Percentiles rank a stretch among this genome's conserved stretches.
Evolutionary conservation across 2,113 vertebrate species (phyloP).

Genomic region (Tetrao urogallus): DNA sequence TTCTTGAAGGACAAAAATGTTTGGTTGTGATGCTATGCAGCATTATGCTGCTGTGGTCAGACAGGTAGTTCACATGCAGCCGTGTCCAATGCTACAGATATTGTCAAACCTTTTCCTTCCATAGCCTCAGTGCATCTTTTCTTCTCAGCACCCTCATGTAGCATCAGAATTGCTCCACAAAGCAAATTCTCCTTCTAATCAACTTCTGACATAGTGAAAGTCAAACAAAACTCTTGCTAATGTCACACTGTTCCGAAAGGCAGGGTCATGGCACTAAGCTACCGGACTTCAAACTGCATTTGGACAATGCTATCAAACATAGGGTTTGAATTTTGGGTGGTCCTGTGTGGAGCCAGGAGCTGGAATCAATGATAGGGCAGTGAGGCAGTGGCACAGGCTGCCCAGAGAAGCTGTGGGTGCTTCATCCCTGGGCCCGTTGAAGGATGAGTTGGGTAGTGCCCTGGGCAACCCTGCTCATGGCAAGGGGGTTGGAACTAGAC

Average conservation of each 20-base stretch:
- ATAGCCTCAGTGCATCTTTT: not conserved
- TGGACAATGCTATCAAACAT: not conserved
- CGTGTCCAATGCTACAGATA: not conserved
- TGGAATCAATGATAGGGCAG: not conserved
- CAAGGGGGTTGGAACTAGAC: too few relatives aligned
- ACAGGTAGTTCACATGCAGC: not conserved
- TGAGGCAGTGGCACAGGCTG: not conserved
- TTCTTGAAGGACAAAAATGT: not conserved
- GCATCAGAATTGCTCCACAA: not conserved
- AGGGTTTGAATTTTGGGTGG: not conserved
- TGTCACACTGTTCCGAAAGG: not conserved
- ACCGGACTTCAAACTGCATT: not conserved
- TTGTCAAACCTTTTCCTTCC: not conserved
- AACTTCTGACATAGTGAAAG: not conserved
- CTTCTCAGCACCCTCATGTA: not conserved
- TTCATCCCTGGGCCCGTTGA: too few relatives aligned
- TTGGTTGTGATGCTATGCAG: not conserved
- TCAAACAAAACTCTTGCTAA: not conserved
- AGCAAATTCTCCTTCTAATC: not conserved
- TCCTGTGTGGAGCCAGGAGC: not conserved
- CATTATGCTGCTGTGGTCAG: not conserved
- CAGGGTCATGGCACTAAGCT: not conserved
- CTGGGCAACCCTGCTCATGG: too few relatives aligned
- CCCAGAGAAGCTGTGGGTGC: too few relatives aligned
- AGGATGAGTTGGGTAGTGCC: too few relatives aligned